A percentile compares a stretch with the other conserved stretches of the same genome.
phyloP scores from a whole-genome alignment of 2,797 vertebrate genomes.

The Parauchenoglanis ngamensis region DNA sequence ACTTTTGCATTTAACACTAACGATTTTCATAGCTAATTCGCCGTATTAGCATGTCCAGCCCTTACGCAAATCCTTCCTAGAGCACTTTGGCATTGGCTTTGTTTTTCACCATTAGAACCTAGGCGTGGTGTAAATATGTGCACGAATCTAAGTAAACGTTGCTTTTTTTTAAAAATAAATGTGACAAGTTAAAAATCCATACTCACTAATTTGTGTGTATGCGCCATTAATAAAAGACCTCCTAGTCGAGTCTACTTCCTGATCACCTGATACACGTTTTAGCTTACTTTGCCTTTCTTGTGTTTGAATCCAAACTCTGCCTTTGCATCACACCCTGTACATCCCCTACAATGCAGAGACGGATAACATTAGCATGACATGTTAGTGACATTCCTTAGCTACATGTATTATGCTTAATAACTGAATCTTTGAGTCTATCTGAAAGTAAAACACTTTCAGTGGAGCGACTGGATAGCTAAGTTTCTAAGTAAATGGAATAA shows the following conservation, averaged over 20 bases:
- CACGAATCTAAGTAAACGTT: too few species aligned
- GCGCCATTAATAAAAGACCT: neutral
- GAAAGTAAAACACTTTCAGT: neutral
- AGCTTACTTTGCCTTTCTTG: neutral
- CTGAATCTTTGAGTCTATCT: neutral
- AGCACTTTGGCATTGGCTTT: too few species aligned
- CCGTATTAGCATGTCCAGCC: too few species aligned
- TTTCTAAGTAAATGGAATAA: neutral
- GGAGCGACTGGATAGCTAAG: neutral
- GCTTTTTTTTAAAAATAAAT: neutral
- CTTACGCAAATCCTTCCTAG: too few species aligned
- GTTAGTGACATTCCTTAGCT: neutral
- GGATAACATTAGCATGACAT: neutral
- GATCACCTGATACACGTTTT: neutral
- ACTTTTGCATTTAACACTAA: too few species aligned
- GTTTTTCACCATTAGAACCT: too few species aligned
- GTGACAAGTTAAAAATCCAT: too few species aligned
- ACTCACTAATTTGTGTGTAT: neutral
- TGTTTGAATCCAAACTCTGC: neutral
- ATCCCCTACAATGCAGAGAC: neutral
- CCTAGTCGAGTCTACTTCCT: neutral
- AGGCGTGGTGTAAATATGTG: too few species aligned
- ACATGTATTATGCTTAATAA: neutral
- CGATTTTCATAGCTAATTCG: too few species aligned
- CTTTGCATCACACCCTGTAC: neutral